phyloP scores from a whole-genome alignment of 2,113 vertebrate species.

The Haemorhous mexicanus region DNA sequence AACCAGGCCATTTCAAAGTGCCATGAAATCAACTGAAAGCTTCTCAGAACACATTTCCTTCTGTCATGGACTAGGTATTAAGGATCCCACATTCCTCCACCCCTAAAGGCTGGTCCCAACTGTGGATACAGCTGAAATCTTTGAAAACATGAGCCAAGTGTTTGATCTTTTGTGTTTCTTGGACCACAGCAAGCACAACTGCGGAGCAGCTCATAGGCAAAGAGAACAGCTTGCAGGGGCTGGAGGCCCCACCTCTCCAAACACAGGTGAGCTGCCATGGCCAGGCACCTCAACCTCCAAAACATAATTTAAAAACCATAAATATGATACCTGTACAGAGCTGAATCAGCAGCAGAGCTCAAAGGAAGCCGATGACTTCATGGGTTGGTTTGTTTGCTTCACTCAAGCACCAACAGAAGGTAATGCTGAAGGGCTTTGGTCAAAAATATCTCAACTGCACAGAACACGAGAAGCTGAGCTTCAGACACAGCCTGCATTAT shows the following conservation, averaged over 20 bases:
- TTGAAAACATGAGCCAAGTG: background rate
- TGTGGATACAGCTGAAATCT: background rate
- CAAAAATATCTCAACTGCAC: background rate
- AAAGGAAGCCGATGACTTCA: background rate
- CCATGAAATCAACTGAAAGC: background rate
- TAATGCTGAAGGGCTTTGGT: background rate
- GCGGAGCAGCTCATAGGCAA: accelerated
- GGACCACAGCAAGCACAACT: background rate
- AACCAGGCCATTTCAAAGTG: background rate
- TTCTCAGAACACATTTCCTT: background rate
- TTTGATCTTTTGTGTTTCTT: background rate
- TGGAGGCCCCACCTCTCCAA: background rate
- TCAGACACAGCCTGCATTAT: background rate
- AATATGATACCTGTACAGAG: background rate
- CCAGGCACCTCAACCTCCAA: background rate
- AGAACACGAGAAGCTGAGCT: background rate
- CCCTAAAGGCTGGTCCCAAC: background rate
- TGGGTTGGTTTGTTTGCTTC: background rate
- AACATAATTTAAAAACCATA: background rate
- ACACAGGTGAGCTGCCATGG: background rate
- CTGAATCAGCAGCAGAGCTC: background rate
- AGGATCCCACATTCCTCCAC: background rate
- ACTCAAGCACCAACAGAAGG: background rate
- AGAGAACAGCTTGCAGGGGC: background rate
- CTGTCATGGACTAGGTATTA: background rate